Conservation (phyloP, 2,113 vertebrate genomes). For the Microcebus murinus region DNA sequence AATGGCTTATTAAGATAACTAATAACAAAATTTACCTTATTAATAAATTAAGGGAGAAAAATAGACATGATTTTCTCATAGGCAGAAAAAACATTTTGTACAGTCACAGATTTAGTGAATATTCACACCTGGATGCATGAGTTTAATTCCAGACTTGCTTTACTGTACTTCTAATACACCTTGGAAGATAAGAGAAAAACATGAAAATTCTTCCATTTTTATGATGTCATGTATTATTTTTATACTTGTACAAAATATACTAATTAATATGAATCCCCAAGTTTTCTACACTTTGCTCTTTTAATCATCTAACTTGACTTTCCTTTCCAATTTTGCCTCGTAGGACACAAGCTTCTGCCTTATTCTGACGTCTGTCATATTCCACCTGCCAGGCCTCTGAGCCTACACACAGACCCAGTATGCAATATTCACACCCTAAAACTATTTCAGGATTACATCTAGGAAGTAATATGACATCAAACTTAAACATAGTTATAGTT, state of each 20-base stretch:
- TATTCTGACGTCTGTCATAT: not conserved
- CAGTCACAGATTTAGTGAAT: not conserved
- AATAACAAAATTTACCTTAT: not conserved
- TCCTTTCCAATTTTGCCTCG: not conserved
- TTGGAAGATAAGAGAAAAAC: not conserved
- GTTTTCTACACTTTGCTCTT: not conserved
- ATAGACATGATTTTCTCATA: not conserved
- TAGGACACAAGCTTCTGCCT: not conserved
- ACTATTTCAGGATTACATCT: not conserved
- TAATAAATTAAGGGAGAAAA: not conserved
- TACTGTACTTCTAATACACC: not conserved
- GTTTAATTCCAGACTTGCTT: not conserved
- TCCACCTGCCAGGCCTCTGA: not conserved
- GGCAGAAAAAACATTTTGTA: not conserved
- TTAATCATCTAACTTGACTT: not conserved
- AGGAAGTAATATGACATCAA: not conserved
- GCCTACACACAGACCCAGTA: not conserved
- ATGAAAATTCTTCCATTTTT: not conserved
- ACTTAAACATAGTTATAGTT: not conserved
- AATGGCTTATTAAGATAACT: not conserved
- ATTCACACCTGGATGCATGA: rapidly evolving
- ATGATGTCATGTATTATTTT: not conserved
- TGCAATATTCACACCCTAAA: not conserved
- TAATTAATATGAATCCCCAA: not conserved
- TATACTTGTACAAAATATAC: not conserved